phyloP scores from a whole-genome alignment of 2,888 invertebrate species.

The Caenorhabditis sp. region DNA sequence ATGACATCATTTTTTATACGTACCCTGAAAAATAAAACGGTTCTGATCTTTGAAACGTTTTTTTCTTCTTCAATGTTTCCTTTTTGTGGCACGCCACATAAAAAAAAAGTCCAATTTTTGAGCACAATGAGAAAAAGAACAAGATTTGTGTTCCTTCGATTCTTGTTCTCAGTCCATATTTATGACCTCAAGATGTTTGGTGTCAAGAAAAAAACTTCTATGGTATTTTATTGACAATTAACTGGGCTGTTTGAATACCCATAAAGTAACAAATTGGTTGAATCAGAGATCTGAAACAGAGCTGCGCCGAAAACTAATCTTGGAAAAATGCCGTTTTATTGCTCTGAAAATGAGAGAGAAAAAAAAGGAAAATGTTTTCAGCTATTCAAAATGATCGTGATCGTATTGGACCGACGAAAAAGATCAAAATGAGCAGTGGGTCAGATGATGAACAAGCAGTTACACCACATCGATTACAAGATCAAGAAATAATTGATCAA shows the following conservation, averaged over 20 bases:
- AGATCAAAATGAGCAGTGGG: slow-evolving; percentile 57
- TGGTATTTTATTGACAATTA: too few relatives aligned
- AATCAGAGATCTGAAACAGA: too few relatives aligned
- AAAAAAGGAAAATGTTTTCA: slow-evolving; percentile 32
- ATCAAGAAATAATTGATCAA: slow-evolving; percentile 60
- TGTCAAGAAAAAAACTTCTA: neutral
- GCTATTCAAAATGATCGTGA: slow-evolving; percentile 71
- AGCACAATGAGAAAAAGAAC: neutral
- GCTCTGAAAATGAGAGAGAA: neutral
- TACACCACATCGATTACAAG: slow-evolving; percentile 50
- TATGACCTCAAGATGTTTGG: neutral
- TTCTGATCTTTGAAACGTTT: neutral
- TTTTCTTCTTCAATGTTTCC: neutral
- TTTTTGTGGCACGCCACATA: too few relatives aligned
- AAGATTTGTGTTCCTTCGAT: neutral
- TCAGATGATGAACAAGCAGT: slow-evolving; percentile 55
- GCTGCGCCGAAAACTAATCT: too few relatives aligned
- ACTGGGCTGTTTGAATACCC: neutral
- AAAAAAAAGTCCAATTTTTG: neutral
- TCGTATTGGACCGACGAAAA: slow-evolving; percentile 70
- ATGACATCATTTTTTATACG: neutral
- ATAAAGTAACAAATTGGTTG: neutral
- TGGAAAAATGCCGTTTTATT: too few relatives aligned
- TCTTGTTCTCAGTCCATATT: neutral
- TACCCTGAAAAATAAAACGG: too few relatives aligned